Conservation (phyloP, 2,797 vertebrate species). For the Podarcis siculus region DNA sequence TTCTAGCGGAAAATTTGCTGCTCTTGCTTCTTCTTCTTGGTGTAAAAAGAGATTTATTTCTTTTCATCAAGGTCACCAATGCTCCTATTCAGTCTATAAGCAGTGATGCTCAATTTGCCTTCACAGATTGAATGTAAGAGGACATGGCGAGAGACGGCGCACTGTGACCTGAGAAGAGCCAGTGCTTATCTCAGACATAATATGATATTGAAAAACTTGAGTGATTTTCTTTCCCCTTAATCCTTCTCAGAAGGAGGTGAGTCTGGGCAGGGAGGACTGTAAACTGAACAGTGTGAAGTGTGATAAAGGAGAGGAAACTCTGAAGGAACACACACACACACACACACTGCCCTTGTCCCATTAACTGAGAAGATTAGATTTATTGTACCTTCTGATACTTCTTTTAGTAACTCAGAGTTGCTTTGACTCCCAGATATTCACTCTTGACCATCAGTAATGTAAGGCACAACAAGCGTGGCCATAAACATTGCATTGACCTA, state of each 20-base stretch:
- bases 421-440: background rate
- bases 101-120: conserved; percentile 20
- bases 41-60: background rate
- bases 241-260: conserved; percentile 23
- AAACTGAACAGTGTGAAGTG: conserved; percentile 8
- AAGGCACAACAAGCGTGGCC: background rate
- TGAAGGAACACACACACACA: background rate
- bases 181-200: conserved; percentile 26
- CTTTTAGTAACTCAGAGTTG: background rate
- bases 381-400: conserved; percentile 14
- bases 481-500: conserved; percentile 20
- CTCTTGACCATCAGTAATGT: background rate
- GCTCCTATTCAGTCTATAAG: conserved; percentile 8
- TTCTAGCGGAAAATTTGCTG: background rate
- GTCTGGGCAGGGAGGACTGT: background rate
- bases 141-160: background rate
- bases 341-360: background rate
- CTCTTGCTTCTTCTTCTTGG: background rate
- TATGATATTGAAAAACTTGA: conserved; percentile 34
- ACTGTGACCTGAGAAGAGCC: conserved; percentile 15
- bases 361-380: conserved; percentile 5
- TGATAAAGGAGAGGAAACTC: background rate
- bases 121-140: conserved; percentile 21
- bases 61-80: conserved; percentile 23
- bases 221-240: conserved; percentile 12